Evolutionary conservation across 2,888 invertebrate species (phyloP).

Genomic region (Orchesellides sinensis): DNA sequence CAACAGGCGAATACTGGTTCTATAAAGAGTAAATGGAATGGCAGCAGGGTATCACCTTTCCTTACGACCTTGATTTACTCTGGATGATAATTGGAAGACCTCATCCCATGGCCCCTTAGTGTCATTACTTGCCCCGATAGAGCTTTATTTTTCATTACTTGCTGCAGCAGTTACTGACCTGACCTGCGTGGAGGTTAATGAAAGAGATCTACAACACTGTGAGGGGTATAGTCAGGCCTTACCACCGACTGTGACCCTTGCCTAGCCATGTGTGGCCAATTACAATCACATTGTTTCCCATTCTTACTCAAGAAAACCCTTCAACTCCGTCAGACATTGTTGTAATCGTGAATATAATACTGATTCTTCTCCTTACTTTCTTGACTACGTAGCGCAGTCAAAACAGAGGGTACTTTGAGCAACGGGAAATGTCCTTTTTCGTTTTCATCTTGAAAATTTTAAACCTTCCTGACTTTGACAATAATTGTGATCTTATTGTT

Average conservation of each 20-base stretch:
- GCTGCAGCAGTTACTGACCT: conserved; percentile 43
- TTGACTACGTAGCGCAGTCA: neutral
- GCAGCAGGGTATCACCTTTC: conserved; percentile 54
- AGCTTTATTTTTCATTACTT: conserved; percentile 25
- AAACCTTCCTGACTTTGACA: neutral
- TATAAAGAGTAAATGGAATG: conserved; percentile 45
- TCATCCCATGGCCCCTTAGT: conserved; percentile 39
- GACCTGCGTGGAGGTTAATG: conserved; percentile 71
- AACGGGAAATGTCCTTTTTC: neutral
- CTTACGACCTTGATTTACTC: conserved; percentile 65
- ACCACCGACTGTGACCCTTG: conserved; percentile 63
- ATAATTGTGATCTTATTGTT: neutral
- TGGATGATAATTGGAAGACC: conserved; percentile 70
- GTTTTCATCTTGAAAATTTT: neutral
- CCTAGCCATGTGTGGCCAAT: conserved; percentile 74
- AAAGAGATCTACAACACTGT: conserved; percentile 69
- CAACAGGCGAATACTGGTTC: too few relatives aligned
- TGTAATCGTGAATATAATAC: neutral
- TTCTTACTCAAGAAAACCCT: conserved; percentile 9
- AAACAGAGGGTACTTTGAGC: neutral
- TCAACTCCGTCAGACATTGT: neutral
- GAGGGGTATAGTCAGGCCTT: conserved; percentile 66
- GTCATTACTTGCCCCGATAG: conserved; percentile 5
- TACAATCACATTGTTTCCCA: conserved; percentile 67
- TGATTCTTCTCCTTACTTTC: neutral